phyloP scores from a whole-genome alignment of 2,888 invertebrate species.

The Ormyrus thymus region DNA sequence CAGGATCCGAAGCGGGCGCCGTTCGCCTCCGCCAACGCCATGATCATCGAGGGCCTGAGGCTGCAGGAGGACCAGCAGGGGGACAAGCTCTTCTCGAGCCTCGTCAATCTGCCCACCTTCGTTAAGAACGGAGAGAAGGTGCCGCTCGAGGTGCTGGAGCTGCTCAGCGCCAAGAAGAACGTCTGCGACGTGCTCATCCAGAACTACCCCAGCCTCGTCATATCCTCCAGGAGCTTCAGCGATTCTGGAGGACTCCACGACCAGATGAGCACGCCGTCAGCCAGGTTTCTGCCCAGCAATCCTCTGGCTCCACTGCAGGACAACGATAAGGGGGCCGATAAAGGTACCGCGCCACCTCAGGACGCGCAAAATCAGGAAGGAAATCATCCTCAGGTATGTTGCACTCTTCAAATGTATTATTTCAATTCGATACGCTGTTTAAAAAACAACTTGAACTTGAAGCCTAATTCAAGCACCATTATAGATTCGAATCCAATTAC shows the following conservation, averaged over 20 bases:
- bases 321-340: neutral
- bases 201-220: constrained; percentile 84
- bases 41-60: constrained; percentile 70
- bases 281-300: constrained; percentile 68
- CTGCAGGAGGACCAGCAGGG: constrained; percentile 68
- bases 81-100: constrained; percentile 83
- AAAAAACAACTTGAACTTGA: too few relatives aligned
- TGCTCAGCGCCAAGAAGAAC: constrained; percentile 82
- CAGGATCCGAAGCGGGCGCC: constrained; percentile 64
- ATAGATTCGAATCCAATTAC: too few relatives aligned
- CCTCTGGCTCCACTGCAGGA: constrained; percentile 61
- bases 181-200: constrained; percentile 84
- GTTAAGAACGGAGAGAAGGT: constrained; percentile 86
- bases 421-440: too few relatives aligned
- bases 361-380: neutral
- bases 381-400: constrained; percentile 23
- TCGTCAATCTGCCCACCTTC: constrained; percentile 90
- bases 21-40: constrained; percentile 73
- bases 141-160: constrained; percentile 85
- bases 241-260: constrained; percentile 79
- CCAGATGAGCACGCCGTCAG: constrained; percentile 64
- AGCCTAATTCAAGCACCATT: too few relatives aligned
- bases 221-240: constrained; percentile 85
- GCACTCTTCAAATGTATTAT: too few relatives aligned
- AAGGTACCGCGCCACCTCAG: neutral